phyloP scores from a whole-genome alignment of 2,888 invertebrate species.

The Philonicus albiceps region DNA sequence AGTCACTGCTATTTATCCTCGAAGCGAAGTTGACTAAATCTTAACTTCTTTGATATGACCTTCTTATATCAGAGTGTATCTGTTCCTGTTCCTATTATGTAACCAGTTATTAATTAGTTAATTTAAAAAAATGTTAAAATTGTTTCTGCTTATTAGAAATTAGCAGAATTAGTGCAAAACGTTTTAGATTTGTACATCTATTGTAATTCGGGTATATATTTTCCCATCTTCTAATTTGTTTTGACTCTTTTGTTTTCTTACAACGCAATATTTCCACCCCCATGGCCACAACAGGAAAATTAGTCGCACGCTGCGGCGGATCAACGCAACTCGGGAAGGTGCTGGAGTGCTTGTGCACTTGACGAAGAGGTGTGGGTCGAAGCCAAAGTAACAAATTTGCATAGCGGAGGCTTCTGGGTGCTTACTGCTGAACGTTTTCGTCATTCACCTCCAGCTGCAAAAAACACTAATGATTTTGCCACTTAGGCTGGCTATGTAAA shows the following conservation, averaged over 20 bases:
- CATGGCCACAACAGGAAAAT: not conserved
- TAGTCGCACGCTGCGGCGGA: not conserved
- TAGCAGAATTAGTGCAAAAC: not conserved
- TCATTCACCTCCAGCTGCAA: not conserved
- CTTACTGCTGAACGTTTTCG: not conserved
- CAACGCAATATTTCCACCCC: not conserved
- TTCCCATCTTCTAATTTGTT: not conserved
- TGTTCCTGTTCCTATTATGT: not conserved
- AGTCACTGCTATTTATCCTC: not conserved
- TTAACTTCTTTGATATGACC: not conserved
- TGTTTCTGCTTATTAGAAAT: not conserved
- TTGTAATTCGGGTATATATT: not conserved
- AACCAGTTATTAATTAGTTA: not conserved
- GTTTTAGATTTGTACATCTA: not conserved
- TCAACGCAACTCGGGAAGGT: not conserved
- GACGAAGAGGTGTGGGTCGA: not conserved
- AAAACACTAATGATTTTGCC: constrained; percentile 20
- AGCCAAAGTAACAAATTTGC: constrained; percentile 8
- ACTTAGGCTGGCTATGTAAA: constrained; percentile 20
- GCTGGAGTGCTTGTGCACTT: not conserved
- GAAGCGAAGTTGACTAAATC: not conserved
- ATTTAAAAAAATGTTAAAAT: no score
- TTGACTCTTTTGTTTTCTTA: not conserved
- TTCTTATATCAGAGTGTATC: not conserved
- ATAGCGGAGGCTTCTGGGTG: constrained; percentile 12